Evolutionary conservation across 2,888 invertebrate species (phyloP), one percentile per base, ranked within the genome.

Genomic region (Elegia similella): DNA sequence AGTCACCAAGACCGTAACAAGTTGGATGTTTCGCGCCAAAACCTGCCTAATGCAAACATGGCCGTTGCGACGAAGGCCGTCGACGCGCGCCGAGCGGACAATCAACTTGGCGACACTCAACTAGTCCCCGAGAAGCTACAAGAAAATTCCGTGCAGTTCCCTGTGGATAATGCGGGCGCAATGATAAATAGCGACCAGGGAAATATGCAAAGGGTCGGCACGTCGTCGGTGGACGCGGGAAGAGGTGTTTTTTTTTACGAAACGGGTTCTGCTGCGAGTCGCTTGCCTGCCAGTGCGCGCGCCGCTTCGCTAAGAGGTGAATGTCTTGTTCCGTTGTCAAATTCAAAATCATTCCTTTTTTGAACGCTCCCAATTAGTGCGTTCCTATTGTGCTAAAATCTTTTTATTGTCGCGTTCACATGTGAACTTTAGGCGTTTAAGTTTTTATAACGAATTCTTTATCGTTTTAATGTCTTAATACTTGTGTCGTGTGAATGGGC

Each of bases 241-340:
- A 86, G 84, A 83, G 80, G 75, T 62, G 69, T 74, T 87, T 90
- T 90, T 89, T 89, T 95, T 94, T 92, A 95, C 95, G 82, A 80
- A 91, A 90, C 87, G 78, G 86, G 88, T 89, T 88, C 84, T 78
- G 78, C 76, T 64, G 75, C 74, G 92, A 92, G 84, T 90, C 93
- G 79, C 93, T 92, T 86, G 93, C 78, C 93, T 90, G 90, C 93
- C 94, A 88, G 92, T 94, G 80, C 85, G 88, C 88, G 82, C 86
- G 82, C 77, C 84, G 84, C 84, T 81, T 66, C 83, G 76, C 69
- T 69, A 60, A 81, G 86, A 91, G 91, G 91, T 91, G 90, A 91
- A 88, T 89, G 91, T 89, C 88, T 89, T 80, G 72, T 67, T 74
- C 68, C 65, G 67, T 76, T 73, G 64, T 72, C 63, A 72, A 76